These are phyloP conservation scores for Teleogryllus occipitalis DNA, from an alignment of 1,140 invertebrate genomes.

Conservation along the genomic window DNA sequence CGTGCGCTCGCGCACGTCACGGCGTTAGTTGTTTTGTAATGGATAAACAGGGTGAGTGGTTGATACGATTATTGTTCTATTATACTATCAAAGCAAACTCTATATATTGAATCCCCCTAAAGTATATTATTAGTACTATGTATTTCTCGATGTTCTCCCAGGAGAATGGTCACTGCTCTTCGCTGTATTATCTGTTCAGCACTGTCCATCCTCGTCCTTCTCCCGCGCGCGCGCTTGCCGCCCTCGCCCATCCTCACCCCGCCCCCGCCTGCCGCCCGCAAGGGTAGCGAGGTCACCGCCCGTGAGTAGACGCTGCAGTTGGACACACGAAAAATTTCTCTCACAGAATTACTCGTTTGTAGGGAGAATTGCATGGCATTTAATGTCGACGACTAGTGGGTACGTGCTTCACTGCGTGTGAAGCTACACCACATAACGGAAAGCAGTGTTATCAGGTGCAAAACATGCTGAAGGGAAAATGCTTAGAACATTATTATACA, in stretches of 20 bases:
- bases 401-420: too few species aligned
- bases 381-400: too few species aligned
- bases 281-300: too few species aligned
- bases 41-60: constrained; percentile 3
- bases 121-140: neutral
- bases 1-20: neutral
- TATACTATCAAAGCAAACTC: neutral
- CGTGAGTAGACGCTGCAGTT: neutral
- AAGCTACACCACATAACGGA: too few species aligned
- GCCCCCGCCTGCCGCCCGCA: neutral
- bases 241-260: neutral
- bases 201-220: neutral
- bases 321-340: neutral
- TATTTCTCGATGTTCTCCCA: neutral
- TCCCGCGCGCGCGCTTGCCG: neutral
- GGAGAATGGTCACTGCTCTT: neutral
- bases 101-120: neutral
- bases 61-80: neutral
- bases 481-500: too few species aligned
- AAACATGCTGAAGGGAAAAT: too few species aligned
- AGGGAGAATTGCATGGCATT: neutral
- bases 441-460: too few species aligned
- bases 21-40: constrained; percentile 4
- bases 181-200: neutral
- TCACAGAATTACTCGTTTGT: neutral